phyloP scores from a whole-genome alignment of 2,797 vertebrate species.

The Delichon dasypus region DNA sequence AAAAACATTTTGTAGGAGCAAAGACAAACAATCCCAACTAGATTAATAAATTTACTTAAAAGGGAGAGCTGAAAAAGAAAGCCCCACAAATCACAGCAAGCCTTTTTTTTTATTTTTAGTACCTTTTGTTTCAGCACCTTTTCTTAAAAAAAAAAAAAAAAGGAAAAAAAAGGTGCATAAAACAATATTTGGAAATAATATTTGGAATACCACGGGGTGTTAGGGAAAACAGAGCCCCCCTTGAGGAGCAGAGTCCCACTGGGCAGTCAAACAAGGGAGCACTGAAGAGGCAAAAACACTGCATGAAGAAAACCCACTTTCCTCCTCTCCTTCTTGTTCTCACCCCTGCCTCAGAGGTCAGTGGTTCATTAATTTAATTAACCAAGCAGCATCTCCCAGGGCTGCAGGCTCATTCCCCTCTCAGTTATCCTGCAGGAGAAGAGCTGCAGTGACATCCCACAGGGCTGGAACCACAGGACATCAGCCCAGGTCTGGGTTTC shows the following conservation, averaged over 20 bases:
- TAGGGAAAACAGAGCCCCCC: conserved; percentile 5
- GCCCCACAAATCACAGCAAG: not conserved
- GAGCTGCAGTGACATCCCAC: fast-evolving
- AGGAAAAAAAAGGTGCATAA: not conserved
- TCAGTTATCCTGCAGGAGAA: fast-evolving
- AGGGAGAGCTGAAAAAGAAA: not conserved
- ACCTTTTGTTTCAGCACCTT: not conserved
- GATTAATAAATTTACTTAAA: conserved; percentile 14
- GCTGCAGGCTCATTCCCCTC: not conserved
- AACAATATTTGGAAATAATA: conserved; percentile 70
- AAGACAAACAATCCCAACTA: conserved; percentile 41
- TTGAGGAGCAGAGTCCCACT: not conserved
- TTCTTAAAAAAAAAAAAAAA: not conserved
- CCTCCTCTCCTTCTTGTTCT: not conserved
- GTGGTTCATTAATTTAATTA: conserved; percentile 6
- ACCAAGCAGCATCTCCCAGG: not conserved
- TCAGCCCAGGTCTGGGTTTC: not conserved
- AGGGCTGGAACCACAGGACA: fast-evolving
- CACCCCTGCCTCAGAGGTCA: not conserved
- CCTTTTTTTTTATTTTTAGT: not conserved
- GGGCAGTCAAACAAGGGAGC: not conserved
- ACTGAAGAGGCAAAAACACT: fast-evolving
- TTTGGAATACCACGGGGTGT: conserved; percentile 44
- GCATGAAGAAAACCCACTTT: not conserved
- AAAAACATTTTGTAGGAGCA: conserved; percentile 35